Percentiles rank a stretch among this genome's conserved stretches.
Evolutionary conservation across 2,797 vertebrate genomes (phyloP).

Genomic region (Phoxinus dragarum): DNA sequence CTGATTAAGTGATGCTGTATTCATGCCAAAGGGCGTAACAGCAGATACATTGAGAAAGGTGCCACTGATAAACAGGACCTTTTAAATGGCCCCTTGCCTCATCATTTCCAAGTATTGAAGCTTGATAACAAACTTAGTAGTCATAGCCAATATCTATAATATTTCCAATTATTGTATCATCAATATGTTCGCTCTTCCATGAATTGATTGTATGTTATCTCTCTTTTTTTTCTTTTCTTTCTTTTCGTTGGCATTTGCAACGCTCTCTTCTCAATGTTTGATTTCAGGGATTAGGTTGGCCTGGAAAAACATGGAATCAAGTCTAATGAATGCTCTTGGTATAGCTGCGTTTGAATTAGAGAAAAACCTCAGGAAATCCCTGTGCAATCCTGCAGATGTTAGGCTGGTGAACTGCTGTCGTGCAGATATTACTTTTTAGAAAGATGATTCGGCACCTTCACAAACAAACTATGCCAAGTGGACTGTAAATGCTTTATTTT

Average conservation of each 20-base stretch:
- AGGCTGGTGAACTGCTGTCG: background rate
- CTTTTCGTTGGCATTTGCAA: background rate
- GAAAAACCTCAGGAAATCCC: constrained; percentile 65
- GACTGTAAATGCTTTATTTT: background rate
- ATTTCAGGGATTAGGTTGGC: constrained; percentile 54
- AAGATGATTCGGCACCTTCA: background rate
- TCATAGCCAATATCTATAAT: background rate
- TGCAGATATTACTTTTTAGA: background rate
- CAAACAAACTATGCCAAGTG: background rate
- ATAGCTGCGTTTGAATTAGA: constrained; percentile 73
- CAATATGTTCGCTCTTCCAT: background rate
- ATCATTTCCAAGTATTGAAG: constrained; percentile 2
- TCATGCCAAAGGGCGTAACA: constrained; percentile 45
- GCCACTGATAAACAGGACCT: constrained; percentile 33
- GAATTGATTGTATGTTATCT: background rate
- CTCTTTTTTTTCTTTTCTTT: background rate
- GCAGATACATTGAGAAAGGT: constrained; percentile 48
- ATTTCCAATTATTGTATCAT: background rate
- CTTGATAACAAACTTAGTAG: background rate
- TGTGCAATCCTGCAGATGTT: constrained; percentile 65
- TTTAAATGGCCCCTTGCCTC: background rate
- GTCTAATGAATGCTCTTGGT: constrained; percentile 75
- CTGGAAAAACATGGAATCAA: constrained; percentile 75
- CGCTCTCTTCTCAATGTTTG: constrained; percentile 31
- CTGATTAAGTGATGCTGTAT: constrained; percentile 52